Percentiles rank a stretch among this genome's conserved stretches.
phyloP scores from a whole-genome alignment of 2,797 vertebrate genomes.

The Tolypeutes matacus region DNA sequence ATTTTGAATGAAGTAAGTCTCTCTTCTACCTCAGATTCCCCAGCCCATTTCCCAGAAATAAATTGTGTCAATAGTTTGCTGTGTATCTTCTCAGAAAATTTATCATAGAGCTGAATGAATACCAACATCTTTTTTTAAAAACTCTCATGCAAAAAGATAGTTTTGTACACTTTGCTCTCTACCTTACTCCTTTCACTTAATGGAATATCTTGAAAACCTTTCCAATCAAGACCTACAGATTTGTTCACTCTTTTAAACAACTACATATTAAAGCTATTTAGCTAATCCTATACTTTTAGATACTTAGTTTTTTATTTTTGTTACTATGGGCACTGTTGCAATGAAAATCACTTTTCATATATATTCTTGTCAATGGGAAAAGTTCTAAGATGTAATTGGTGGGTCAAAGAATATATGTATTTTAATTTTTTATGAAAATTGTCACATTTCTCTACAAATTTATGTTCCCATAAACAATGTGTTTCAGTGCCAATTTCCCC shows the following conservation, averaged over 20 bases:
- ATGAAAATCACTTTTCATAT: conserved; percentile 45
- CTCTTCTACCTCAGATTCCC: neutral
- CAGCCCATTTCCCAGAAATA: neutral
- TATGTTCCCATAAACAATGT: neutral
- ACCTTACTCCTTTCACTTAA: neutral
- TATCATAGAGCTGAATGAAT: neutral
- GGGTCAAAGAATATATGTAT: neutral
- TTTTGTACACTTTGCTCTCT: neutral
- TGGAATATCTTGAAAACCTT: neutral
- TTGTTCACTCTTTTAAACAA: conserved; percentile 16
- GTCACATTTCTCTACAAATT: neutral
- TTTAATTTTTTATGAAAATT: conserved; percentile 32
- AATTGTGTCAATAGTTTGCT: neutral
- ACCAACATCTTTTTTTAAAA: neutral
- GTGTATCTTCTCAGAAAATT: neutral
- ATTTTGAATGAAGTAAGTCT: neutral
- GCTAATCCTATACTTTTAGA: conserved; percentile 26
- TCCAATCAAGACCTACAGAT: neutral
- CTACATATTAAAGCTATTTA: conserved; percentile 15
- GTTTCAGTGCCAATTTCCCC: neutral
- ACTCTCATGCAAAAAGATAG: neutral
- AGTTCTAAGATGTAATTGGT: neutral
- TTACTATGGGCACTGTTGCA: neutral
- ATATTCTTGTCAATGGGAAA: neutral
- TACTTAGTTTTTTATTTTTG: conserved; percentile 31